These are phyloP conservation scores for Etheostoma nigrum DNA, from an alignment of 2,797 vertebrate genomes.

Conservation along the genomic window DNA sequence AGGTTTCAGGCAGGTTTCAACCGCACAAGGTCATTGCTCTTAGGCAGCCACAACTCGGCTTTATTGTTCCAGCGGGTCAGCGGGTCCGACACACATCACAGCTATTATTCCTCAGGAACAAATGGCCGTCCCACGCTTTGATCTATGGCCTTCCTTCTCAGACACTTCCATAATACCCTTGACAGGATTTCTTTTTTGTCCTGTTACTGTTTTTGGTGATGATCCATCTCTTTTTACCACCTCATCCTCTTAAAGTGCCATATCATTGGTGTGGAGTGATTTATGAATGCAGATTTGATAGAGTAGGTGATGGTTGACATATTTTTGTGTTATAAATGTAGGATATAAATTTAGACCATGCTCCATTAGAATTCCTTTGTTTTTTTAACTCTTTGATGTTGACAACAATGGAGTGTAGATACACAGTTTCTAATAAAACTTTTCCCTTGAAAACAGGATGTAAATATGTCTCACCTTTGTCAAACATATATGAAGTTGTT, in stretches of 20 bases:
- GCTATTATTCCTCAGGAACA: constrained; percentile 88
- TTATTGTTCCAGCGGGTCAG: constrained; percentile 87
- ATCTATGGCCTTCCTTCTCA: constrained; percentile 86
- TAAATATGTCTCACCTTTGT: constrained; percentile 13
- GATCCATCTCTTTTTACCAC: constrained; percentile 80
- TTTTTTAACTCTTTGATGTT: constrained; percentile 24
- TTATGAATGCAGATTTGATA: constrained; percentile 77
- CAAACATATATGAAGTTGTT: constrained; percentile 6
- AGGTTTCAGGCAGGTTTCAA: constrained; percentile 81
- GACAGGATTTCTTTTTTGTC: constrained; percentile 84
- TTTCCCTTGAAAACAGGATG: constrained; percentile 14
- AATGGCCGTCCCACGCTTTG: constrained; percentile 85
- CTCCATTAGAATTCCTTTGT: constrained; percentile 14
- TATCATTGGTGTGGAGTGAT: constrained; percentile 72
- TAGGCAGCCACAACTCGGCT: constrained; percentile 80
- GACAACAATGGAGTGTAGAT: constrained; percentile 2
- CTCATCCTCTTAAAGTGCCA: constrained; percentile 67
- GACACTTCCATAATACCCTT: constrained; percentile 85
- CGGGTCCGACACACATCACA: constrained; percentile 85
- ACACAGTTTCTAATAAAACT: constrained; percentile 19
- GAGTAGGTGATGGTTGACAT: constrained; percentile 63
- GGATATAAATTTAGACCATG: constrained; percentile 40
- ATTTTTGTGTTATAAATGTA: constrained; percentile 62
- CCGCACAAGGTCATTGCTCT: constrained; percentile 85
- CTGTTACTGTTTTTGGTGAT: constrained; percentile 77